Base-by-base conservation (phyloP, 2,113 vertebrate genomes). In the Vidua chalybeata region DNA sequence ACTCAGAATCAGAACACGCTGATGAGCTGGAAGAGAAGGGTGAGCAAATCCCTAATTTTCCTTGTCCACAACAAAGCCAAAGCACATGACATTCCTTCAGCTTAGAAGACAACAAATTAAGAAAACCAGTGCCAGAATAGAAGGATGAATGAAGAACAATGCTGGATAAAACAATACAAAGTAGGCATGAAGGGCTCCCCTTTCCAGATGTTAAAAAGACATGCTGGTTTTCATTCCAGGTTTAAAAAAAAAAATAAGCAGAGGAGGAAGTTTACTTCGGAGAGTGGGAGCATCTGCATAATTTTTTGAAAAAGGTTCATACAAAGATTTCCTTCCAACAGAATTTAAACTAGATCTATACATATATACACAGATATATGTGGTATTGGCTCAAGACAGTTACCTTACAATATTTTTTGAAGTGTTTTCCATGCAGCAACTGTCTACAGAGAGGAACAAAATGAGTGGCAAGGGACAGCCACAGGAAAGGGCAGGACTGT, bases 11-110 rank as follows among this genome's bases (percentile, higher is more conserved):
- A 77, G 68, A 81, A 76, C 0, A 48, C 43, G 15, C 4, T 33
- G 73, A 80, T 26, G 56, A 77, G 48, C n/a, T 58, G 35, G 58
- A 80, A 76, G 31, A 69, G 55, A 73, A 94, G 77, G 96, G 89
- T n/a, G 35, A 96, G 92, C 51, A 87, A 95, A 97, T 41, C 95
- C 90, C 89, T 94, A 28, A 90, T 61, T 93, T 94, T 81, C 78
- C 66, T 62, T 84, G 43, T 71, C 74, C 90, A 89, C 59, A 76
- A 92, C 43, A 89, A 97, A 97, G 87, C 82, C 86, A 85, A 97
- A 94, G 87, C 83, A 89, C 49, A 56, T 9, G 15, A 96, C 39
- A 16, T 75, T 74, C 49, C 69, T 67, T 37, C 28, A 59, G 35
- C 27, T 78, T 15, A 23, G 30, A 49, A 58, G 46, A 59, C 46